Conservation (phyloP, 2,113 vertebrate species). For the Craseonycteris thonglongyai region DNA sequence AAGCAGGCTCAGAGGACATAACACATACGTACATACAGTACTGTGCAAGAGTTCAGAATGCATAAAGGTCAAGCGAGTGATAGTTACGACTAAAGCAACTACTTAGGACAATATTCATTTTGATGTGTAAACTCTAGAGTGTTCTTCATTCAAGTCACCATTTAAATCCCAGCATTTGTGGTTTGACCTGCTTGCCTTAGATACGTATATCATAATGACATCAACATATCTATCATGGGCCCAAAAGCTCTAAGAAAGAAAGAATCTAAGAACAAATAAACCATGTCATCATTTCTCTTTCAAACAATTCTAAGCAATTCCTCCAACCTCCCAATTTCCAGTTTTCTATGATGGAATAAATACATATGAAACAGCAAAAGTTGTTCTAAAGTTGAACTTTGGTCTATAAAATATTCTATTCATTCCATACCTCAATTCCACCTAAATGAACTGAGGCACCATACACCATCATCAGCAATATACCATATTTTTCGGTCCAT, state of each 20-base stretch:
- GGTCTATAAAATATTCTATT: conserved; percentile 21
- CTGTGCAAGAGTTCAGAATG: conserved; percentile 14
- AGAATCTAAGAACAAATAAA: conserved; percentile 22
- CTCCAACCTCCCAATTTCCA: conserved; percentile 12
- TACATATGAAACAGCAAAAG: neutral
- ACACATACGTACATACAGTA: neutral
- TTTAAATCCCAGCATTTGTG: conserved; percentile 22
- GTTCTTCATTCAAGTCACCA: neutral
- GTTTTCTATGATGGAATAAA: conserved; percentile 7
- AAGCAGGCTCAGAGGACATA: neutral
- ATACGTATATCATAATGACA: neutral
- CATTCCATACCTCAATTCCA: neutral
- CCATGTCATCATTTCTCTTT: neutral
- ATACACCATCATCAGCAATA: neutral
- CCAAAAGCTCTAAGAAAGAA: neutral
- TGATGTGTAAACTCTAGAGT: conserved; percentile 3
- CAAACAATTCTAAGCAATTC: conserved; percentile 13
- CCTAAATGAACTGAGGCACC: neutral
- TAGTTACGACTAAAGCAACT: neutral
- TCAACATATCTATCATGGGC: neutral
- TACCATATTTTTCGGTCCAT: too few relatives aligned
- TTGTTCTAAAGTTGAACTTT: conserved; percentile 29
- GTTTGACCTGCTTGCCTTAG: neutral
- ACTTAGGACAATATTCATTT: conserved; percentile 2
- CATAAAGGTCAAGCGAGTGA: neutral